Conservation (phyloP, 2,797 vertebrate genomes). For the Pelochelys cantorii region DNA sequence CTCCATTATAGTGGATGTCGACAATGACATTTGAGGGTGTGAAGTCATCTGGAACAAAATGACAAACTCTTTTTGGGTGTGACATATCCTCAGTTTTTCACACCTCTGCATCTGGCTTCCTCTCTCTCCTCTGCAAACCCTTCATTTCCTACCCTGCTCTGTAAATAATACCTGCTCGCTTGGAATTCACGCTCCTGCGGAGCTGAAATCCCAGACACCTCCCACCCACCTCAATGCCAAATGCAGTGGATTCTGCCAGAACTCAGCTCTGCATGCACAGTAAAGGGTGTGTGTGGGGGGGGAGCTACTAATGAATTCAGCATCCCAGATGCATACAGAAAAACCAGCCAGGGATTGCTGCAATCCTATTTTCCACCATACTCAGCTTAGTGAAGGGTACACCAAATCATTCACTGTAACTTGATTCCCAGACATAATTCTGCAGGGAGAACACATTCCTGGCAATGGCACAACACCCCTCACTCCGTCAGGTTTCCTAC, state of each 20-base stretch:
- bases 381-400: neutral
- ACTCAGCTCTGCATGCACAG: neutral
- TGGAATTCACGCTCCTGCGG: neutral
- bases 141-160: neutral
- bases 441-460: neutral
- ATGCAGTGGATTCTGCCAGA: neutral
- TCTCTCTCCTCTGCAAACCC: neutral
- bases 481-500: neutral
- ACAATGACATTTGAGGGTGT: neutral
- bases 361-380: neutral
- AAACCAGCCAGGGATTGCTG: neutral
- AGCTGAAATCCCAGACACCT: neutral
- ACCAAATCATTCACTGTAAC: neutral
- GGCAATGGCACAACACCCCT: neutral
- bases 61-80: neutral
- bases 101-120: neutral
- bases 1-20: neutral
- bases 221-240: neutral
- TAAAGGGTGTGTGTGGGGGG: neutral
- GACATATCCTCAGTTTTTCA: neutral
- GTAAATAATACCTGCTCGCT: neutral
- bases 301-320: neutral
- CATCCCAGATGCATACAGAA: neutral
- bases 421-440: neutral
- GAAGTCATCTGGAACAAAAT: neutral